A percentile compares a stretch with the other conserved stretches of the same genome.
Conservation (phyloP, 1,140 invertebrate genomes). For the Monochamus saltuarius region DNA sequence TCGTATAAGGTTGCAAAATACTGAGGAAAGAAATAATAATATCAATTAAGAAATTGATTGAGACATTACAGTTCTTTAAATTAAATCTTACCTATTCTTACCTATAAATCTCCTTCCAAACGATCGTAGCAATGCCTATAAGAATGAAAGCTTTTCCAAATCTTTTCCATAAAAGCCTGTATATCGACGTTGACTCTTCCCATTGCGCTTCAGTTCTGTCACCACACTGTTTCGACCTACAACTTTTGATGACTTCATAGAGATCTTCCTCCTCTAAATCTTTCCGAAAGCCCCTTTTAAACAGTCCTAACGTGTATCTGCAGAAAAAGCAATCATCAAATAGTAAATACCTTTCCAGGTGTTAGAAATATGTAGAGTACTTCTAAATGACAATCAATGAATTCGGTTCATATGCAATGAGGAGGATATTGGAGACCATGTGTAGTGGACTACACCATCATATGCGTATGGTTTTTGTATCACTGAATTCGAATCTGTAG, state of each 20-base stretch:
- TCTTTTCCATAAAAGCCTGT: constrained; percentile 13
- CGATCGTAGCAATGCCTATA: constrained; percentile 1
- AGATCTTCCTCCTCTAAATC: constrained; percentile 15
- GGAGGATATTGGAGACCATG: no score
- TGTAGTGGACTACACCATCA: no score
- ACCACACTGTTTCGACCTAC: constrained; percentile 18
- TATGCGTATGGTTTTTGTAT: no score
- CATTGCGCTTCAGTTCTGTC: constrained; percentile 15
- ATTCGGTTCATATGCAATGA: no score
- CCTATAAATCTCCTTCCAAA: constrained; percentile 15
- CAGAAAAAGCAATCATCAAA: not conserved
- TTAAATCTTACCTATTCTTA: not conserved
- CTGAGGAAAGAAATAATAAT: constrained; percentile 8
- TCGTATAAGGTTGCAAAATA: constrained; percentile 11
- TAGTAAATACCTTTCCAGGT: no score
- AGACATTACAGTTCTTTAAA: no score
- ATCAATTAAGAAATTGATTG: no score
- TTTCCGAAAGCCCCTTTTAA: constrained; percentile 18
- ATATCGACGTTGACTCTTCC: not conserved
- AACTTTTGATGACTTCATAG: constrained; percentile 15
- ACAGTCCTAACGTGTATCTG: constrained; percentile 17
- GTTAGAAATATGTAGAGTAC: no score
- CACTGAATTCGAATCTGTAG: no score
- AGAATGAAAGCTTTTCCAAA: constrained; percentile 17
- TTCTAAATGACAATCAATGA: no score